Evolutionary conservation across 2,888 invertebrate species (phyloP).

Genomic region (Gisinianus flammeolus): DNA sequence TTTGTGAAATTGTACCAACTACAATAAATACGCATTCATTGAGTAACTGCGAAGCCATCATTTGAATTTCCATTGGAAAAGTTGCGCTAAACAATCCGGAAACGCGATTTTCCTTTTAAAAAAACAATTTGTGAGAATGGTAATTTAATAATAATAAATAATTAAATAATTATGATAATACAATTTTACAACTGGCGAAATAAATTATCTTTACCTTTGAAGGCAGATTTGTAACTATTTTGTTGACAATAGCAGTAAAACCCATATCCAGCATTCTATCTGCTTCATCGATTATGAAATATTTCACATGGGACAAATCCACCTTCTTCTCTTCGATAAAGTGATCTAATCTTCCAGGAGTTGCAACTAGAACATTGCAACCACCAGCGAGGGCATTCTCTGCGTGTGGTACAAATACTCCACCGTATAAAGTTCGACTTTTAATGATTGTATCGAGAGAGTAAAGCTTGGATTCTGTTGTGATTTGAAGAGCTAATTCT

Average conservation of each 20-base stretch:
- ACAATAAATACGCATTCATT: neutral
- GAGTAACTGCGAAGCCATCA: neutral
- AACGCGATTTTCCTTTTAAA: neutral
- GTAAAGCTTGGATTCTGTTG: neutral
- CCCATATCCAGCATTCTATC: slow-evolving; percentile 82
- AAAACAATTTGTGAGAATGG: neutral
- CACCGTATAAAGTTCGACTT: neutral
- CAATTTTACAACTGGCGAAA: too few relatives aligned
- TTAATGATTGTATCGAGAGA: neutral
- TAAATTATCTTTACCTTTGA: slow-evolving; percentile 63
- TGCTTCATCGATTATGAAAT: slow-evolving; percentile 80
- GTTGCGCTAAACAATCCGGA: neutral
- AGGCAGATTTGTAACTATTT: slow-evolving; percentile 69
- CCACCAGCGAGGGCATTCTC: slow-evolving; percentile 61
- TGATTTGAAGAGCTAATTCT: neutral
- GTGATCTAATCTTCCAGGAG: slow-evolving; percentile 74
- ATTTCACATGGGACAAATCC: slow-evolving; percentile 67
- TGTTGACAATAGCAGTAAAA: slow-evolving; percentile 67
- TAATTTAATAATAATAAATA: neutral
- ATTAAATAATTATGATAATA: too few relatives aligned
- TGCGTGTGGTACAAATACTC: neutral
- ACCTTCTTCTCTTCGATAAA: slow-evolving; percentile 69
- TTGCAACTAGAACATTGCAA: slow-evolving; percentile 75
- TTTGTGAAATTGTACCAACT: neutral
- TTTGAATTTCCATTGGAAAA: neutral